phyloP scores from a whole-genome alignment of 2,888 invertebrate species.

The Noctua janthe region DNA sequence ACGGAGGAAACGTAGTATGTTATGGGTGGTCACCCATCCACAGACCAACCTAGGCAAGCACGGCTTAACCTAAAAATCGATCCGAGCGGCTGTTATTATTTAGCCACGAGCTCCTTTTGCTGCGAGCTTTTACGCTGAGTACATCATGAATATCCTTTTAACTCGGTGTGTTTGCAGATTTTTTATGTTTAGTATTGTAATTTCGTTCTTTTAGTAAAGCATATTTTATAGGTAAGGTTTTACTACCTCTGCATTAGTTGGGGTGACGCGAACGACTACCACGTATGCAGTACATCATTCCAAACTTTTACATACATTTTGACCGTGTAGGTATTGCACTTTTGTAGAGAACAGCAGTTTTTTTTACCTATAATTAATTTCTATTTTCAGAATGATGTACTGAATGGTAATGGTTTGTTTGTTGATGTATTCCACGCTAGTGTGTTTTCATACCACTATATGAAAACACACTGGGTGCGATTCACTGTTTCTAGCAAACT shows the following conservation, averaged over 20 bases:
- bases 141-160: slow-evolving; percentile 39
- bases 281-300: background rate
- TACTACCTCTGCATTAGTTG: background rate
- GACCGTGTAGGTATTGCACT: background rate
- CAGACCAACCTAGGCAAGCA: no score
- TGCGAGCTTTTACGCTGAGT: slow-evolving; percentile 27
- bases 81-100: no score
- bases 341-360: background rate
- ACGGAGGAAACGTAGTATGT: no score
- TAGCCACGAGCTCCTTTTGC: no score
- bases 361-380: background rate
- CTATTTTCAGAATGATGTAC: background rate
- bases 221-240: background rate
- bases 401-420: background rate
- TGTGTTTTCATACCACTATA: no score
- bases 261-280: background rate
- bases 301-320: background rate
- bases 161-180: background rate
- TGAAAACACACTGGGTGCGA: no score
- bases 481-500: no score
- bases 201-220: background rate
- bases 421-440: background rate
- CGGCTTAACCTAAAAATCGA: no score
- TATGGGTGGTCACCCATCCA: no score
- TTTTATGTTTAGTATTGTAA: slow-evolving; percentile 9